A percentile compares a stretch with the other conserved stretches of the same genome.
Conservation (phyloP, 1,140 invertebrate species). For the Saxidomus purpurata region DNA sequence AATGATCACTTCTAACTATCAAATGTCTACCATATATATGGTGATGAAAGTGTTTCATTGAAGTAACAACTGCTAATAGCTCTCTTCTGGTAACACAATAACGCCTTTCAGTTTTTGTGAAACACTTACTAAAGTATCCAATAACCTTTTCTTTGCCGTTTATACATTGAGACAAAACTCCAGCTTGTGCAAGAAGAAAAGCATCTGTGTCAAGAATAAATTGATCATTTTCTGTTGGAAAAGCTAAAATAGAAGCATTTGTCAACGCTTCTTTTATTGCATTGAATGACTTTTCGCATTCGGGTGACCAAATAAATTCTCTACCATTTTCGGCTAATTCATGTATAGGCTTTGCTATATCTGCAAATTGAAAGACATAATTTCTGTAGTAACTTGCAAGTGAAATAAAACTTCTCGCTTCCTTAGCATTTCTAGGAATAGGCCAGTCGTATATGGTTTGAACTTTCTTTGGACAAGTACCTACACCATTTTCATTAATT, state of each 20-base stretch:
- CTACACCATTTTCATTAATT: neutral
- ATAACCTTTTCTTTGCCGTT: conserved; percentile 71
- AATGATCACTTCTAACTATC: conserved; percentile 69
- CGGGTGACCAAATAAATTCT: conserved; percentile 51
- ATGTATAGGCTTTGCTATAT: conserved; percentile 62
- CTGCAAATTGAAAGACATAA: conserved; percentile 55
- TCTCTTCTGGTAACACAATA: conserved; percentile 84
- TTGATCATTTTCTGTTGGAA: neutral
- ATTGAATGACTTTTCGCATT: conserved; percentile 70
- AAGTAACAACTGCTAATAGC: conserved; percentile 64
- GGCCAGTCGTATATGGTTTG: conserved; percentile 57
- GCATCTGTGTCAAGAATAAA: conserved; percentile 77
- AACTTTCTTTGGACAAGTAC: conserved; percentile 36
- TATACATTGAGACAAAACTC: conserved; percentile 75
- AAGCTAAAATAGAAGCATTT: conserved; percentile 60
- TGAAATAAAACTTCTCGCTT: conserved; percentile 68
- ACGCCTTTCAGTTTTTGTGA: conserved; percentile 84
- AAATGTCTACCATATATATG: conserved; percentile 74
- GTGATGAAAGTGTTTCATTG: conserved; percentile 60
- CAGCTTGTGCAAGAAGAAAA: conserved; percentile 71
- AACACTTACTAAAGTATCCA: conserved; percentile 68
- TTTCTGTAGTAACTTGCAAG: conserved; percentile 55
- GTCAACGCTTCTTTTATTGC: conserved; percentile 61
- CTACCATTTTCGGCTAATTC: conserved; percentile 49
- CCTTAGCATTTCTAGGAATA: conserved; percentile 51